These are phyloP conservation scores for Hypanus sabinus DNA, from an alignment of 2,113 vertebrate species.

Conservation along the genomic window DNA sequence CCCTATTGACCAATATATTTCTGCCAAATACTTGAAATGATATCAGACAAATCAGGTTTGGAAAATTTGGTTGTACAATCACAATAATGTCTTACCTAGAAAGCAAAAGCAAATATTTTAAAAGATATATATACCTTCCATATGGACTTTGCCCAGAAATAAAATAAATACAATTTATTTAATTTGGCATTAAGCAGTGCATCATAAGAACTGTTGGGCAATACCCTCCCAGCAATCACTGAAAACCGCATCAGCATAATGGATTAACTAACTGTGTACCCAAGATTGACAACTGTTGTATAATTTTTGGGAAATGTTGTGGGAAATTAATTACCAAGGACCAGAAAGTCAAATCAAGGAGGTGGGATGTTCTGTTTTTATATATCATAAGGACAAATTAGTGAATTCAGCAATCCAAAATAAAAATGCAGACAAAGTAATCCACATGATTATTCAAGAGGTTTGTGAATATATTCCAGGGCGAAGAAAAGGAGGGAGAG, in stretches of 20 bases:
- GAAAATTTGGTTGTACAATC: neutral
- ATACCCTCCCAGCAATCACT: neutral
- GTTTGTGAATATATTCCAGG: neutral
- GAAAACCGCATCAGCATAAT: neutral
- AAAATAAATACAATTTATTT: neutral
- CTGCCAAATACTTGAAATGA: neutral
- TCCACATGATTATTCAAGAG: neutral
- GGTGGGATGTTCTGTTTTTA: neutral
- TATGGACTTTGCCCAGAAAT: neutral
- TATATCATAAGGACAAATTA: neutral
- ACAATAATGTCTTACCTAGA: neutral
- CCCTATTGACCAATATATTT: neutral
- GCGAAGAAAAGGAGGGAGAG: too few species aligned
- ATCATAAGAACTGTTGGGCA: neutral
- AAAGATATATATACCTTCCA: neutral
- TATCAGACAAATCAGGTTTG: neutral
- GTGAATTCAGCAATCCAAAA: neutral
- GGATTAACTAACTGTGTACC: neutral
- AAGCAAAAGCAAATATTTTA: neutral
- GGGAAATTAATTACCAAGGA: neutral
- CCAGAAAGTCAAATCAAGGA: neutral
- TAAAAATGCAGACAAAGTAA: neutral
- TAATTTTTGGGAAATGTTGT: neutral
- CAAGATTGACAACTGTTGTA: neutral
- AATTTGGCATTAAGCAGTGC: conserved; percentile 9